Conservation (phyloP, 2,113 vertebrate genomes). For the Oceanodroma tethys region DNA sequence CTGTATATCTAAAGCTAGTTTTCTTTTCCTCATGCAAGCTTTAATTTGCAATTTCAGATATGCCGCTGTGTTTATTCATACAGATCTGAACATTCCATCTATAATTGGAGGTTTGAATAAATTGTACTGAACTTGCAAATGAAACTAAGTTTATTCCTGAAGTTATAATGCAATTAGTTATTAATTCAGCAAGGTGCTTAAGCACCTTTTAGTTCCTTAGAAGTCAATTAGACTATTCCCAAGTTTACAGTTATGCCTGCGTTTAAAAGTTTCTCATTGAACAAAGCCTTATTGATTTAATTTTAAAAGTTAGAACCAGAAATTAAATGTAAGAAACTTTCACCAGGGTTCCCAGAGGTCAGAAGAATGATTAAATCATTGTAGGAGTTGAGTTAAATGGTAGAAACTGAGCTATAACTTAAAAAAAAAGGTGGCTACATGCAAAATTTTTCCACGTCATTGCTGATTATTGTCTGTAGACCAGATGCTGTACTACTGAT, state of each 20-base stretch:
- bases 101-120: neutral
- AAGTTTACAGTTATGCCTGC: neutral
- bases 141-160: neutral
- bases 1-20: neutral
- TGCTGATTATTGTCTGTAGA: neutral
- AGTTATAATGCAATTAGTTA: slow-evolving; percentile 35
- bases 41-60: slow-evolving; percentile 4
- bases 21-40: neutral
- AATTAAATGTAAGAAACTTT: slow-evolving; percentile 7
- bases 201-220: slow-evolving; percentile 26
- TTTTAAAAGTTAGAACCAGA: neutral
- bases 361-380: neutral
- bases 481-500: neutral
- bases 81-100: neutral
- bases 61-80: neutral
- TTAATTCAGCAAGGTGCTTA: slow-evolving; percentile 45
- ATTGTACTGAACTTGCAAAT: neutral
- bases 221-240: slow-evolving; percentile 39
- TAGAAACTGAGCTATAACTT: neutral
- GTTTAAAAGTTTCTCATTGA: neutral
- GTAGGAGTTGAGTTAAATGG: neutral
- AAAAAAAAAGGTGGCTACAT: neutral
- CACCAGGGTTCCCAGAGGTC: neutral
- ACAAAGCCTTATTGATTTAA: neutral
- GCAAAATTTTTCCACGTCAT: neutral